phyloP scores from a whole-genome alignment of 2,113 vertebrate genomes.

The Hucho hucho region DNA sequence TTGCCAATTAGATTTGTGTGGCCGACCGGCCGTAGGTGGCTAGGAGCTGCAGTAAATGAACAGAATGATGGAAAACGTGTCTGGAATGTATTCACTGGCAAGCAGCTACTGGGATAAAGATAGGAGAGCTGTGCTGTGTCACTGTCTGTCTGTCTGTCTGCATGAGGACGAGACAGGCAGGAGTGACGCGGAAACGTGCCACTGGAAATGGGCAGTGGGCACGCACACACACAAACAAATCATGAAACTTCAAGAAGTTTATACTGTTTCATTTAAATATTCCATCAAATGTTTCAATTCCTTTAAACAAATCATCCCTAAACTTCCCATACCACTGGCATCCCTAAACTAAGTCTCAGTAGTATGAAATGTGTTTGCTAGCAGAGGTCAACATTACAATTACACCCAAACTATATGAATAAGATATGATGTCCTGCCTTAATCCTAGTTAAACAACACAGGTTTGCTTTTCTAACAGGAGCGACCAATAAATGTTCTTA shows the following conservation, averaged over 20 bases:
- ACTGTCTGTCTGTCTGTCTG: background rate
- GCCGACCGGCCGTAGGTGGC: constrained; percentile 11
- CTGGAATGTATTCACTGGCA: constrained; percentile 31
- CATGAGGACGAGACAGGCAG: background rate
- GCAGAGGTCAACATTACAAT: background rate
- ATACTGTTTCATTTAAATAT: background rate
- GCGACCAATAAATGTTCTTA: background rate
- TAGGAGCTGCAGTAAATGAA: constrained; percentile 18
- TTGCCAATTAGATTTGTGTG: constrained; percentile 36
- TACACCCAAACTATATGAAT: no score
- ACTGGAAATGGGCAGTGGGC: background rate
- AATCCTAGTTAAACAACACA: background rate
- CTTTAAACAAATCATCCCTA: background rate
- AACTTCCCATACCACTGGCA: background rate
- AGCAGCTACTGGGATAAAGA: constrained; percentile 24
- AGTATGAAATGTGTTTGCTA: background rate
- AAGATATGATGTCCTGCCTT: no score
- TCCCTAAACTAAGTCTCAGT: background rate
- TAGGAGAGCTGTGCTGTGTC: background rate
- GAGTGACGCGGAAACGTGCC: background rate
- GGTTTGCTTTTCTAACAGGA: background rate
- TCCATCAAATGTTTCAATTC: no score
- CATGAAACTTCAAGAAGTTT: background rate
- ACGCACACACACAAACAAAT: background rate
- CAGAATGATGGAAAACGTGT: constrained; percentile 32